Evolutionary conservation across 2,797 vertebrate species (phyloP).

Genomic region (Pseudocheirus occidentalis): DNA sequence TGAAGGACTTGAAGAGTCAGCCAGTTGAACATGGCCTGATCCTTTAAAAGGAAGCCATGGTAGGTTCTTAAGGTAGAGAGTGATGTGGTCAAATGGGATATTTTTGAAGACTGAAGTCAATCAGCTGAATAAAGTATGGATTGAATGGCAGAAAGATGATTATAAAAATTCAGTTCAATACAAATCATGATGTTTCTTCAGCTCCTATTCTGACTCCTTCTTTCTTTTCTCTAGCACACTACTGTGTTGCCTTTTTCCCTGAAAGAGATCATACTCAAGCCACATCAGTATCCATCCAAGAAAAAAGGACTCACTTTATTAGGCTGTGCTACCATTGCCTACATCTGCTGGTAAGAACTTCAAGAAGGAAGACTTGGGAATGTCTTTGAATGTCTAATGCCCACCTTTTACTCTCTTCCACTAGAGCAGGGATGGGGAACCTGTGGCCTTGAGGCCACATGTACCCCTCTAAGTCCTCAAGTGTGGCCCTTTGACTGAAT

Average conservation of each 20-base stretch:
- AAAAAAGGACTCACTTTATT: slow-evolving; percentile 87
- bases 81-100: neutral
- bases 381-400: neutral
- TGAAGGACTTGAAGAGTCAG: neutral
- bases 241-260: slow-evolving; percentile 87
- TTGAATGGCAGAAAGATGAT: neutral
- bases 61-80: too few relatives aligned
- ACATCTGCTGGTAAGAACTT: slow-evolving; percentile 90
- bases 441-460: too few relatives aligned
- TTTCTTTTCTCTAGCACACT: slow-evolving; percentile 87
- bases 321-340: slow-evolving; percentile 80
- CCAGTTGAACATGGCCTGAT: neutral
- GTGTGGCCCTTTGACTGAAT: too few relatives aligned
- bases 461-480: too few relatives aligned
- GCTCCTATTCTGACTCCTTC: neutral
- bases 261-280: slow-evolving; percentile 87
- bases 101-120: neutral
- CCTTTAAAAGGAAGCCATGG: neutral
- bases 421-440: neutral
- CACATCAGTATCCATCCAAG: slow-evolving; percentile 87
- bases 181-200: neutral
- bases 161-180: neutral
- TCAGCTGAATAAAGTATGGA: neutral
- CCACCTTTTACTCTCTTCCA: neutral
- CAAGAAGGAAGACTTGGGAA: neutral